Evolutionary conservation across 1,140 invertebrate genomes (phyloP), one percentile per base, ranked within the genome.

Genomic region (Trichonephila inaurata): DNA sequence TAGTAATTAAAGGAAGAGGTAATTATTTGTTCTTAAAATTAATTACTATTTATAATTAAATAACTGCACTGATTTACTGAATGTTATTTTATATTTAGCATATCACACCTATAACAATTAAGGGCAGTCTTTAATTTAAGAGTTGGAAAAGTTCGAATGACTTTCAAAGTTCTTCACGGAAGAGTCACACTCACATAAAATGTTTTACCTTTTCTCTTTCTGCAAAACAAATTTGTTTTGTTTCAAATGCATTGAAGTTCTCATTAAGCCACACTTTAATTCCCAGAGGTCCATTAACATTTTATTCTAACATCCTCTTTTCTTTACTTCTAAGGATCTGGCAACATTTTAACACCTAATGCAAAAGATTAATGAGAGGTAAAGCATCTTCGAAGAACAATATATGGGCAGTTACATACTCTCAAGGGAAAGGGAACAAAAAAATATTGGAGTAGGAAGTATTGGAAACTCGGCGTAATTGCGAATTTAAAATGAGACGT

Each of bases 231-330:
- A 6, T 51, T 51, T 51, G 44, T 6, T 51, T 51, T 8, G 8
- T 51, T 51, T 51, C 1, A 66, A 66, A 12, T 21, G n/a, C 8
- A 8, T 28, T 72, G 8, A 28, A 72, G 28, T 16, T 72, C 69
- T 72, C 69, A 72, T 72, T 33, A 72, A 8, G 24, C 8, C 5
- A 28, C 69, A 1, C 8, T 72, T 72, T 72, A 72, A 85, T 24
- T 85, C 82, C 51, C 82, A 21, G 44, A 60, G 19, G 82, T 64
- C 58, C 61, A 64, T 87, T 87, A 87, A 62, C 85, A 40, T 61
- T 19, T 61, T 24, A 64, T 19, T 58, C 85, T 28, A 19, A 3
- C 85, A 87, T 24, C 10, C 24, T 18, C 28, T 16, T 14, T 33
- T 24, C 72, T 21, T 2, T 8, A 21, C 19, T 60, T 19, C 19